Base-by-base conservation (phyloP, 2,888 invertebrate species). In the Aphidoletes aphidimyza region DNA sequence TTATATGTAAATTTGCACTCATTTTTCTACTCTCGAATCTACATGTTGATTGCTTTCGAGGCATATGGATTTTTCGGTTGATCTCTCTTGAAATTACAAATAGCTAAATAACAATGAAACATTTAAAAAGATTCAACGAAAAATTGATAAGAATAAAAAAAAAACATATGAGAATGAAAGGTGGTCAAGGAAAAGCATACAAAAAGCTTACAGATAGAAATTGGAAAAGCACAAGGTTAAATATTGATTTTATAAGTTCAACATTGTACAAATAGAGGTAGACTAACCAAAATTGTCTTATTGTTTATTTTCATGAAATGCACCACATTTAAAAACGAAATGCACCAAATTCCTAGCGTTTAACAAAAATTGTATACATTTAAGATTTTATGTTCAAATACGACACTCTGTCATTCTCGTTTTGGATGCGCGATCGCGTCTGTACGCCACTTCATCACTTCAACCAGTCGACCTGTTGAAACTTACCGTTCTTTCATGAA, bases 361-460 rank as follows among this genome's bases (percentile, higher is more conserved):
- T n/a, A n/a, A 19, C 54, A 22, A 42, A 22, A 6, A n/a, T 54
- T 22, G 54, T 26, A 22, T 22, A 54, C 19, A 17, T 49, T 22
- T 17, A 6, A 26, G 26, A 54, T 22, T 22, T 54, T 1, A 6
- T 22, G n/a, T 17, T 54, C n/a, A n/a, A n/a, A n/a, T 6, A 2
- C n/a, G 30, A 69, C 30, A 69, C 69, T 30, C n/a, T 69, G 11
- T 69, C 69, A 69, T 30, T 9, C 30, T 30, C 69, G 30, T 34
- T 69, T 34, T n/a, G n/a, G n/a, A n/a, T n/a, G n/a, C n/a, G n/a
- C n/a, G 69, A 30, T 69, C 30, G 22, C 22, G 2, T 69, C 85
- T 85, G 84, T 84, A 84, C 84, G 85, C 85, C 86, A 85, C 45
- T 85, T 83, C 85, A 49, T 85, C 81, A 81, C 81, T 81, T 81